Conservation (phyloP, 2,797 vertebrate genomes). For the Helarctos malayanus region DNA sequence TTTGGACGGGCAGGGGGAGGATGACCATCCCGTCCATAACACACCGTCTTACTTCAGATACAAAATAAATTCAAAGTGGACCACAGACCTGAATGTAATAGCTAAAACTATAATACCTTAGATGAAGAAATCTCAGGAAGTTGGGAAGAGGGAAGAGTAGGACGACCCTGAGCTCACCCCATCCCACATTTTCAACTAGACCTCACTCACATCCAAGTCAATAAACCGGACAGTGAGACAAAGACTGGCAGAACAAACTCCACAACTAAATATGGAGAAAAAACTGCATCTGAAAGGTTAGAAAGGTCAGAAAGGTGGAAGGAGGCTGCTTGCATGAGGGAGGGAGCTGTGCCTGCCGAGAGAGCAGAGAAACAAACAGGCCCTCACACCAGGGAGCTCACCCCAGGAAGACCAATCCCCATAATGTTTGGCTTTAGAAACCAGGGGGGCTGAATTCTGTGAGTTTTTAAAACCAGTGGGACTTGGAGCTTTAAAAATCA, state of each 20-base stretch:
- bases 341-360: background rate
- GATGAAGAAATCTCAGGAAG: background rate
- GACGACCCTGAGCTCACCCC: background rate
- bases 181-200: background rate
- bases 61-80: background rate
- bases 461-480: background rate
- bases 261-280: background rate
- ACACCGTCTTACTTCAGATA: background rate
- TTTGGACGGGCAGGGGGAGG: background rate
- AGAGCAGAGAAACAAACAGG: background rate
- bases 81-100: background rate
- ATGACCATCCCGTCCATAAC: background rate
- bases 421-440: background rate
- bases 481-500: background rate
- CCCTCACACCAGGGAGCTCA: background rate
- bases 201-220: background rate
- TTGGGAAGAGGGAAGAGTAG: background rate
- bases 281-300: background rate
- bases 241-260: background rate
- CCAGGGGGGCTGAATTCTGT: background rate
- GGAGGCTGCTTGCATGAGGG: background rate
- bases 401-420: background rate
- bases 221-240: background rate
- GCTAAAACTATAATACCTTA: background rate
- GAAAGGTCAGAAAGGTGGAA: background rate